Conservation (phyloP, 2,888 invertebrate genomes). For the Lydus trimaculatus region DNA sequence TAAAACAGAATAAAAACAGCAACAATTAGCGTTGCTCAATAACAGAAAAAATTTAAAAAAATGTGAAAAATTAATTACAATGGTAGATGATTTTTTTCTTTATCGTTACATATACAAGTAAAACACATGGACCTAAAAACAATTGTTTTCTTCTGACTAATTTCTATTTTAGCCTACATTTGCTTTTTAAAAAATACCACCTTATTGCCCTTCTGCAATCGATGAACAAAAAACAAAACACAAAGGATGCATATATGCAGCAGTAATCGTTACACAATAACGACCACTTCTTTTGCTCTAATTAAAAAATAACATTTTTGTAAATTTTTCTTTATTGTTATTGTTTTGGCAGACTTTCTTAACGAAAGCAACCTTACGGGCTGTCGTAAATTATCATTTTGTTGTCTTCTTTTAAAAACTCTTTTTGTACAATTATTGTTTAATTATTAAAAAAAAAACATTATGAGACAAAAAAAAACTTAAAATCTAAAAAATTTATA, state of each 20-base stretch:
- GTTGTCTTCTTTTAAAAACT: conserved; percentile 36
- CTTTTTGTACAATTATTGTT: conserved; percentile 46
- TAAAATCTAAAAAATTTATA: conserved; percentile 61
- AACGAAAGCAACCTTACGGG: conserved; percentile 32
- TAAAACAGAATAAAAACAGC: conserved; percentile 37
- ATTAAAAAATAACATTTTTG: conserved; percentile 23
- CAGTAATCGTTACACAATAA: conserved; percentile 46
- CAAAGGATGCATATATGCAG: conserved; percentile 19
- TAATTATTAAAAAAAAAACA: conserved; percentile 37
- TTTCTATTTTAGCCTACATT: conserved; percentile 51
- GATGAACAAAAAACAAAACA: conserved; percentile 36
- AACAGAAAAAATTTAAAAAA: conserved; percentile 30
- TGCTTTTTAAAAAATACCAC: conserved; percentile 36
- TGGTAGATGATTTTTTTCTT: conserved; percentile 17
- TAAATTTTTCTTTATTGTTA: conserved; percentile 11
- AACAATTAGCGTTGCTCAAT: conserved; percentile 42
- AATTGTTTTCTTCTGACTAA: conserved; percentile 45
- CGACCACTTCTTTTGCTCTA: conserved; percentile 35
- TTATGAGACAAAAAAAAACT: conserved; percentile 51
- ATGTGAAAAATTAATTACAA: conserved; percentile 45
- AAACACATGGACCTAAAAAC: conserved; percentile 53
- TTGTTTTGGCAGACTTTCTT: conserved; percentile 26
- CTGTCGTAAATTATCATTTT: neutral
- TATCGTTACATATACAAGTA: conserved; percentile 46
- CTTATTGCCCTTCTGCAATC: conserved; percentile 53